phyloP scores from a whole-genome alignment of 2,797 vertebrate species.

The Parauchenoglanis punctatus region DNA sequence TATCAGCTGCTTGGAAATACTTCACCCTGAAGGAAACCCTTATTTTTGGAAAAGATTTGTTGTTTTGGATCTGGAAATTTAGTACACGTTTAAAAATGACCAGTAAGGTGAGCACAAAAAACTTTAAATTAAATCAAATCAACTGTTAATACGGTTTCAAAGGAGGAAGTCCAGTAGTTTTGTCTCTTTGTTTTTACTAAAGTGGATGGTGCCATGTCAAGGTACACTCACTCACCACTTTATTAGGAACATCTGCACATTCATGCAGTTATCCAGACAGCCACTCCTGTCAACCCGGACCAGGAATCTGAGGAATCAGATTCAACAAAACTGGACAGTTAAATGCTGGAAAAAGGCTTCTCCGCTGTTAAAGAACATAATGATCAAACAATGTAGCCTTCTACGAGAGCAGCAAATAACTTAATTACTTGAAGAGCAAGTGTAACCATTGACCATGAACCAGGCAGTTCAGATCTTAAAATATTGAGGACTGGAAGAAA shows the following conservation, averaged over 20 bases:
- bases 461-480: conserved; percentile 33
- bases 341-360: no score
- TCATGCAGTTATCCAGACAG: no score
- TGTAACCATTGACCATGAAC: background rate
- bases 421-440: background rate
- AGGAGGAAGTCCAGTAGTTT: no score
- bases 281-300: no score
- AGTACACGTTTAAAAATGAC: no score
- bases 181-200: no score
- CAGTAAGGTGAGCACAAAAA: no score
- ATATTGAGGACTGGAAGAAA: background rate
- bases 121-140: background rate
- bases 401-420: background rate
- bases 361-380: background rate
- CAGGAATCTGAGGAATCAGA: no score
- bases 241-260: no score
- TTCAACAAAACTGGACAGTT: no score
- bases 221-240: background rate
- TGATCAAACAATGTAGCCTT: background rate
- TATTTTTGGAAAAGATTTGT: background rate
- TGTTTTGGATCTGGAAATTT: no score
- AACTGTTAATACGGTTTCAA: background rate
- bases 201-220: background rate
- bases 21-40: background rate
- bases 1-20: background rate